Conservation (phyloP, 2,888 invertebrate species). For the Diaperis boleti region DNA sequence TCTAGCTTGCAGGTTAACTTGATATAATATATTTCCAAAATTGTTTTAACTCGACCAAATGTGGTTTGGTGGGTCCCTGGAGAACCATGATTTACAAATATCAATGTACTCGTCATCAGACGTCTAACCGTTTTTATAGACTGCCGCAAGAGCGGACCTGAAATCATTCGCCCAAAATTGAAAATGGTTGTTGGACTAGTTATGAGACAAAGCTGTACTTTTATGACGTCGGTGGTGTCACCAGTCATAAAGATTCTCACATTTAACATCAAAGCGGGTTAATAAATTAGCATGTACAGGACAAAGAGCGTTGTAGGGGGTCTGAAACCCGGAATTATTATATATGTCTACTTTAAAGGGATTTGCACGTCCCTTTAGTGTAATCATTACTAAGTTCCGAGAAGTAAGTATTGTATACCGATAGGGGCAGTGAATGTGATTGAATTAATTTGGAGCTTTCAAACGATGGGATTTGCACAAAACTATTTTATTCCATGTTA, state of each 20-base stretch:
- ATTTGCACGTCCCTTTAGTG: neutral
- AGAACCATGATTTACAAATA: constrained; percentile 33
- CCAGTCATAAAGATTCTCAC: constrained; percentile 7
- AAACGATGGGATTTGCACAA: no score
- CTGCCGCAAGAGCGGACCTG: neutral
- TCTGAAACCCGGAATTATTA: neutral
- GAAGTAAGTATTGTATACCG: no score
- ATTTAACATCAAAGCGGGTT: constrained; percentile 9
- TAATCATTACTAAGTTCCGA: no score
- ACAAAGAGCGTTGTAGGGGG: neutral
- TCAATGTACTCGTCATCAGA: constrained; percentile 33
- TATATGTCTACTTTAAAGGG: neutral
- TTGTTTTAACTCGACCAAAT: constrained; percentile 40
- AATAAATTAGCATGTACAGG: constrained; percentile 10
- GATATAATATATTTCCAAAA: constrained; percentile 43
- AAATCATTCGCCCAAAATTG: constrained; percentile 8
- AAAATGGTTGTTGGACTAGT: constrained; percentile 7
- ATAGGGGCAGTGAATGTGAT: no score
- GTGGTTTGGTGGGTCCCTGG: constrained; percentile 33
- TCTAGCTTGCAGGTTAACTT: constrained; percentile 45
- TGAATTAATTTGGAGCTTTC: no score
- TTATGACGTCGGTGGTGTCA: constrained; percentile 1
- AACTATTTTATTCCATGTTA: no score
- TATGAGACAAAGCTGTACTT: constrained; percentile 9
- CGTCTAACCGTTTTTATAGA: constrained; percentile 27